Percentiles rank a stretch among this genome's conserved stretches.
Conservation (phyloP, 2,888 invertebrate genomes). For the Nymphalis c-album region DNA sequence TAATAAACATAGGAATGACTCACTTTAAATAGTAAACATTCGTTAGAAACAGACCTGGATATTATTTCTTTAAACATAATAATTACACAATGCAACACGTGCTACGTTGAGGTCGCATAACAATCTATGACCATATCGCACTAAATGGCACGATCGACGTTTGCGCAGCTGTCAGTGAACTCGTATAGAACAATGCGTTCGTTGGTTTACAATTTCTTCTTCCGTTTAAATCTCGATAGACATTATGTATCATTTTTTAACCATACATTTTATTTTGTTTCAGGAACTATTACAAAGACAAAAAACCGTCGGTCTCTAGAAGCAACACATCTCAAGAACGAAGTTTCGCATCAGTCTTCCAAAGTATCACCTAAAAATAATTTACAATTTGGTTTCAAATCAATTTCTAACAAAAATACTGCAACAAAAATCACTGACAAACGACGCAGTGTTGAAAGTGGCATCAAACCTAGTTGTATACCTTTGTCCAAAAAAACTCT, state of each 20-base stretch:
- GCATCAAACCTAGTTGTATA: slow-evolving; percentile 69
- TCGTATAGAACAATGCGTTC: slow-evolving; percentile 65
- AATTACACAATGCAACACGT: slow-evolving; percentile 46
- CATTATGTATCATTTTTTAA: neutral
- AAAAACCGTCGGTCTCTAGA: slow-evolving; percentile 68
- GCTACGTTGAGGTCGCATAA: slow-evolving; percentile 45
- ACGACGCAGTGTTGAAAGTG: slow-evolving; percentile 63
- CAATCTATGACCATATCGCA: slow-evolving; percentile 60
- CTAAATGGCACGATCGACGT: slow-evolving; percentile 59
- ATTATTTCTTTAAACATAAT: slow-evolving; percentile 39
- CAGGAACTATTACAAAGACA: slow-evolving; percentile 68
- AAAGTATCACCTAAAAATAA: slow-evolving; percentile 73
- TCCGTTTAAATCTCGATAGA: slow-evolving; percentile 47
- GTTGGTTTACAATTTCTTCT: slow-evolving; percentile 64
- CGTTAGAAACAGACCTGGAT: slow-evolving; percentile 30
- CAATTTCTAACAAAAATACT: slow-evolving; percentile 56
- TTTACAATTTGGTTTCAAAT: slow-evolving; percentile 66
- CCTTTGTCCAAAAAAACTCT: slow-evolving; percentile 68
- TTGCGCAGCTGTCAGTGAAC: slow-evolving; percentile 68
- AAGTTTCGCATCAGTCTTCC: slow-evolving; percentile 75
- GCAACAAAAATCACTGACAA: slow-evolving; percentile 61
- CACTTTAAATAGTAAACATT: slow-evolving; percentile 17
- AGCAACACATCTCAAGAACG: slow-evolving; percentile 71
- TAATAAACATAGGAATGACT: slow-evolving; percentile 6
- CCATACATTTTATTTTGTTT: slow-evolving; percentile 55